Evolutionary conservation across 2,113 vertebrate genomes (phyloP).

Genomic region (Ariopsis seemanni): DNA sequence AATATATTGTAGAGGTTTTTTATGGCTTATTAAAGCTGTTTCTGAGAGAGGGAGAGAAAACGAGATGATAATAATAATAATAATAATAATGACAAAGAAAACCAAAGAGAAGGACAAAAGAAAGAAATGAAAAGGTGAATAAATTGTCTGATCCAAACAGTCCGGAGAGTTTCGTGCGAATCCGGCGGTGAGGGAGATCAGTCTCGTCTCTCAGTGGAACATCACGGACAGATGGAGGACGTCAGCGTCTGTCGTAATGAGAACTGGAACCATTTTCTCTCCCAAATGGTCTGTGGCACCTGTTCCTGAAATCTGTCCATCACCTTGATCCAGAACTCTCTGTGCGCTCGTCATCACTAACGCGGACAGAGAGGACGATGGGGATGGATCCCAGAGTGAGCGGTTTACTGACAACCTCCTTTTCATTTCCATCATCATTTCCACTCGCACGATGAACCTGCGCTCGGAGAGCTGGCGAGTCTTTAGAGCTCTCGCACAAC

Average conservation of each 20-base stretch:
- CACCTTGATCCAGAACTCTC: background rate
- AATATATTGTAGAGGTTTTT: background rate
- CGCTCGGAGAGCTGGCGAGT: background rate
- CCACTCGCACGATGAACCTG: background rate
- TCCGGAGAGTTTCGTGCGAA: background rate
- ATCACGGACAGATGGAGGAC: background rate
- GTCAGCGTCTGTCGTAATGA: background rate
- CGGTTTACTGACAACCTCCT: background rate
- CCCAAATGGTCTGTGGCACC: background rate
- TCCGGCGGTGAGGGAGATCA: background rate
- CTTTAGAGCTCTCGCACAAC: background rate
- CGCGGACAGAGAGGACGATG: background rate
- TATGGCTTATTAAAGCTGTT: background rate
- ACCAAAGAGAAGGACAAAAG: too few species aligned
- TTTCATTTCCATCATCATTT: background rate
- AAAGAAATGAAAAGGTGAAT: background rate
- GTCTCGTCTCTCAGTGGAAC: background rate
- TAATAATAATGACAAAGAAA: background rate
- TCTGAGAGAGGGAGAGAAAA: background rate
- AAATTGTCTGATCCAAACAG: background rate
- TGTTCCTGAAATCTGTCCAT: constrained; percentile 19
- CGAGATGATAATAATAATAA: too few species aligned
- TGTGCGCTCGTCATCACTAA: background rate
- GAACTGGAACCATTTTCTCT: background rate
- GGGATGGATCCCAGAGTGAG: background rate